phyloP scores from a whole-genome alignment of 2,797 vertebrate species.

The Dromococcyx pavoninus region DNA sequence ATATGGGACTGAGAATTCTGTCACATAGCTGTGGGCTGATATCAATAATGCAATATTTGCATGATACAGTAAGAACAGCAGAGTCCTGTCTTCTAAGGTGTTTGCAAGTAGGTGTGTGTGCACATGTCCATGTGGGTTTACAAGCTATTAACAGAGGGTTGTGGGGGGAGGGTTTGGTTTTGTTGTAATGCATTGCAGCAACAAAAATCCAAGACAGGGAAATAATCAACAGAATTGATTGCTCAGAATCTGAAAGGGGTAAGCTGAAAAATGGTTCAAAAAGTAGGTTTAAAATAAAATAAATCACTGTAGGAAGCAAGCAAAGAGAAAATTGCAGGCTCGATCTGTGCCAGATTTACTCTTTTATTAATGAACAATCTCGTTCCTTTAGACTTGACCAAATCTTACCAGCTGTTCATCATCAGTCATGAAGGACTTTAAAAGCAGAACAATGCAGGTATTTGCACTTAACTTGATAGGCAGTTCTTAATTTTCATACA shows the following conservation, averaged over 20 bases:
- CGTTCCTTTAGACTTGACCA: slow-evolving; percentile 42
- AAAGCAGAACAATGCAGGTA: neutral
- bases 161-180: neutral
- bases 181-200: neutral
- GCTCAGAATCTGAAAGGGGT: neutral
- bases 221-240: neutral
- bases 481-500: neutral
- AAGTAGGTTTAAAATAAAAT: neutral
- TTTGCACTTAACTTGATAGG: neutral
- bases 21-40: neutral
- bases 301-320: slow-evolving; percentile 17
- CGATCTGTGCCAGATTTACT: neutral
- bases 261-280: neutral
- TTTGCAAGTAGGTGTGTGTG: neutral
- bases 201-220: neutral
- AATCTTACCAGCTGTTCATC: neutral
- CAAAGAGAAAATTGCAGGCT: slow-evolving; percentile 18
- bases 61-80: neutral
- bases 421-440: neutral
- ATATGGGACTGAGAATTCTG: neutral
- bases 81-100: neutral
- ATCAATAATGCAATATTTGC: neutral
- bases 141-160: neutral
- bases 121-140: neutral
- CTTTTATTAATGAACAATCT: slow-evolving; percentile 25